phyloP scores from a whole-genome alignment of 1,140 invertebrate genomes.

The Charaxes varanes region DNA sequence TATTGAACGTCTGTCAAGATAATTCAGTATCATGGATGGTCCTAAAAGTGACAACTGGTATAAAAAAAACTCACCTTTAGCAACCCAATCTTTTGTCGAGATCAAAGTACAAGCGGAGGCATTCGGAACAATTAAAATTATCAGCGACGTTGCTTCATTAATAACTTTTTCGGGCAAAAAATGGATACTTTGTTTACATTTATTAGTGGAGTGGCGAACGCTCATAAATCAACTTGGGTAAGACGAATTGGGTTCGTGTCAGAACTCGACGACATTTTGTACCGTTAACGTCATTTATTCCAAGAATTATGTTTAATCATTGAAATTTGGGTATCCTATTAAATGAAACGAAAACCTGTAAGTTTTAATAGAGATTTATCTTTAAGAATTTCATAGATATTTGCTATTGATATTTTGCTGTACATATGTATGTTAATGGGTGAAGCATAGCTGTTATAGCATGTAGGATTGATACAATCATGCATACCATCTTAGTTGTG shows the following conservation, averaged over 20 bases:
- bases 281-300: constrained; percentile 33
- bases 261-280: constrained; percentile 36
- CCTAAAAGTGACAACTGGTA: constrained; percentile 23
- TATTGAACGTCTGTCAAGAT: background rate
- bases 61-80: constrained; percentile 38
- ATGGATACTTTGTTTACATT: constrained; percentile 67
- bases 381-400: background rate
- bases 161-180: constrained; percentile 54
- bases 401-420: too few relatives aligned
- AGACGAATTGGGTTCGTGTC: constrained; percentile 49
- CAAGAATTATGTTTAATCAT: constrained; percentile 20
- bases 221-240: constrained; percentile 55
- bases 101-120: constrained; percentile 39
- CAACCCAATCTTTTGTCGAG: constrained; percentile 38
- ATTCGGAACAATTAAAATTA: constrained; percentile 62
- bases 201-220: constrained; percentile 57
- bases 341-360: background rate
- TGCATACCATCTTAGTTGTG: too few relatives aligned
- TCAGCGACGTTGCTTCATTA: constrained; percentile 49
- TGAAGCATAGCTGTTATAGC: too few relatives aligned
- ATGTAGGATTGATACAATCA: too few relatives aligned
- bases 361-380: background rate
- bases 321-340: constrained; percentile 6
- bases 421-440: too few relatives aligned
- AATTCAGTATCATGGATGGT: background rate